Evolutionary conservation across 35 echinoderm and acorn worm species (phyloP).

Genomic region (Patiria miniata): DNA sequence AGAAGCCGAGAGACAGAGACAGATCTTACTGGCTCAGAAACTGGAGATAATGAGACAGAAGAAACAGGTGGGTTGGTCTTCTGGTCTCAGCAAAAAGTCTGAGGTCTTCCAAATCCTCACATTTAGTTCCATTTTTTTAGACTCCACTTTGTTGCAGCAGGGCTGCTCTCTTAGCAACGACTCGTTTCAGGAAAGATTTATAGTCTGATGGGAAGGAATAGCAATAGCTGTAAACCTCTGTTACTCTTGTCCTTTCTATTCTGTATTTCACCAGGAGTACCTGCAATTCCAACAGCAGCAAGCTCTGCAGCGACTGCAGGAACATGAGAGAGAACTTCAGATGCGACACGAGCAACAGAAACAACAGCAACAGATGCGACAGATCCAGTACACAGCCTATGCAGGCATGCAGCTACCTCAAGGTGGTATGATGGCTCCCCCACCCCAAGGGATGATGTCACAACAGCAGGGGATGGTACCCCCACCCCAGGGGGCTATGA

Average conservation of each 20-base stretch:
- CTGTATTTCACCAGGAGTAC: conserved; percentile 59
- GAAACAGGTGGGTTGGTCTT: conserved; percentile 90
- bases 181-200: too few relatives aligned
- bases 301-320: conserved; percentile 87
- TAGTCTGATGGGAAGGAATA: too few relatives aligned
- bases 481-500: conserved; percentile 16
- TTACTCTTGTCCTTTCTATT: too few relatives aligned
- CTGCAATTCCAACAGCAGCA: conserved; percentile 87
- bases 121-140: too few relatives aligned
- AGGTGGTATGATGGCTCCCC: conserved; percentile 29
- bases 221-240: too few relatives aligned
- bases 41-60: conserved; percentile 97
- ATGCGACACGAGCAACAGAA: conserved; percentile 92
- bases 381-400: conserved; percentile 83
- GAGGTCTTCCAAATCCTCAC: too few relatives aligned
- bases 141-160: too few relatives aligned
- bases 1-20: conserved; percentile 85
- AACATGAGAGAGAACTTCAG: conserved; percentile 87
- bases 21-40: conserved; percentile 95
- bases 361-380: conserved; percentile 96
- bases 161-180: too few relatives aligned
- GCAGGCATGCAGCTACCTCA: not conserved
- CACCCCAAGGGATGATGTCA: not conserved
- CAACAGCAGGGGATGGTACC: not conserved
- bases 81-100: too few relatives aligned